phyloP scores from a whole-genome alignment of 2,888 invertebrate species.

The Coelopa pilipes region DNA sequence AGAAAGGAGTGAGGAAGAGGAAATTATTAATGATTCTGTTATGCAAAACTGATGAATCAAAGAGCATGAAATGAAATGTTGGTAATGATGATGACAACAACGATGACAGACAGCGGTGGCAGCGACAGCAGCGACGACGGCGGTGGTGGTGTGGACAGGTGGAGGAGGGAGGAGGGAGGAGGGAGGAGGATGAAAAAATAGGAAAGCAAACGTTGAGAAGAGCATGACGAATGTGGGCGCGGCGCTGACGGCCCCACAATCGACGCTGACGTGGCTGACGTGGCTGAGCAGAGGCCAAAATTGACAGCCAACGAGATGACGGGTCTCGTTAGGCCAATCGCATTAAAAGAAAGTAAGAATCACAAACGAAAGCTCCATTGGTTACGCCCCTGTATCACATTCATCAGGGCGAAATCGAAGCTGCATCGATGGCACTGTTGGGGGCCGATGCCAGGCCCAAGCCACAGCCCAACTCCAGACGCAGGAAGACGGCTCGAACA shows the following conservation, averaged over 20 bases:
- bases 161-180: too few species aligned
- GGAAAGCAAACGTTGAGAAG: conserved; percentile 1
- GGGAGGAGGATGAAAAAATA: not conserved
- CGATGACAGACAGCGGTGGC: conserved; percentile 6
- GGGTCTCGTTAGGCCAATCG: conserved; percentile 24
- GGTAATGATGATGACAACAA: conserved; percentile 1
- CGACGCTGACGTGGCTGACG: conserved; percentile 39
- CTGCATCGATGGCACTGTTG: not conserved
- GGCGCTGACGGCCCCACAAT: conserved; percentile 12
- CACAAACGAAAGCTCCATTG: conserved; percentile 12
- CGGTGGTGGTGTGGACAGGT: not conserved
- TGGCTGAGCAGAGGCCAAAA: conserved; percentile 47
- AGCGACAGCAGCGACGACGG: not conserved
- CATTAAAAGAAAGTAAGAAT: not conserved
- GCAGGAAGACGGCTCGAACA: not conserved
- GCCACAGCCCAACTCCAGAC: not conserved
- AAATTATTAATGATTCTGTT: conserved; percentile 30
- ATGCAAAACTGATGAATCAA: conserved; percentile 29
- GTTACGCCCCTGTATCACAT: too few species aligned
- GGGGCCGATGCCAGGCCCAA: not conserved
- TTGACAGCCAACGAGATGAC: conserved; percentile 50
- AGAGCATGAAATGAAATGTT: conserved; percentile 7
- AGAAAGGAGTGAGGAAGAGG: conserved; percentile 21
- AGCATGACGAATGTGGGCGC: conserved; percentile 11
- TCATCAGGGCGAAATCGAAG: not conserved